phyloP scores from a whole-genome alignment of 2,113 vertebrate species.

The Hippocampus comes region DNA sequence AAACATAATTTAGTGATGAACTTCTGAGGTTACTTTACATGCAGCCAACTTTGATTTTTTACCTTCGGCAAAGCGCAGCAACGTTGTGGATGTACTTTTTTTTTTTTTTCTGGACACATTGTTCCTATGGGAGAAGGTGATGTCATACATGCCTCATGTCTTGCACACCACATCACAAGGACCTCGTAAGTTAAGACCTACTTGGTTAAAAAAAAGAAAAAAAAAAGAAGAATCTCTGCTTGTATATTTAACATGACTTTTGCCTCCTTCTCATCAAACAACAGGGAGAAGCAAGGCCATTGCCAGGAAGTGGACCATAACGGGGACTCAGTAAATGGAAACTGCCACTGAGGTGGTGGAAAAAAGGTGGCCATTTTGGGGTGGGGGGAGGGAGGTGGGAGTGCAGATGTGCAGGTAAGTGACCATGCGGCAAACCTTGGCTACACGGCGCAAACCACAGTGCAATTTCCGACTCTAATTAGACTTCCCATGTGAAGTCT shows the following conservation, averaged over 20 bases:
- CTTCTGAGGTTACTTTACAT: slow-evolving; percentile 24
- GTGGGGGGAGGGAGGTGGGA: slow-evolving; percentile 35
- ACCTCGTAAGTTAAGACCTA: slow-evolving; percentile 23
- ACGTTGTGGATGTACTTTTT: not conserved
- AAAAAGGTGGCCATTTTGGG: slow-evolving; percentile 60
- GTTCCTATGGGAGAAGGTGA: slow-evolving; percentile 24
- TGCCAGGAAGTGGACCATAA: not conserved
- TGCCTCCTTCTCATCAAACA: slow-evolving; percentile 13
- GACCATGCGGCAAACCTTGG: slow-evolving; percentile 82
- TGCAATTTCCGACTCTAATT: slow-evolving; percentile 88
- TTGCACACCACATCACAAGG: slow-evolving; percentile 14
- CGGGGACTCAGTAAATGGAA: slow-evolving; percentile 45
- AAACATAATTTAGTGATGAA: slow-evolving; percentile 31
- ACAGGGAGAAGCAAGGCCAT: not conserved
- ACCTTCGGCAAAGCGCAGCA: slow-evolving; percentile 13
- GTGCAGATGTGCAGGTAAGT: slow-evolving; percentile 89
- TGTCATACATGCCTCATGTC: slow-evolving; percentile 17
- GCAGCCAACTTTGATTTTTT: slow-evolving; percentile 23
- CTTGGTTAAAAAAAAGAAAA: slow-evolving; percentile 41
- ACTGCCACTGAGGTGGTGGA: slow-evolving; percentile 61
- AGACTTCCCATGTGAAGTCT: slow-evolving; percentile 89
- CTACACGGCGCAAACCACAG: slow-evolving; percentile 74
- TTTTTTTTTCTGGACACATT: slow-evolving; percentile 12
- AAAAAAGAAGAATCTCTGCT: slow-evolving; percentile 25
- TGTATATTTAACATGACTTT: slow-evolving; percentile 49